Base-by-base conservation (phyloP, 2,113 vertebrate species). In the Globicephala melas region DNA sequence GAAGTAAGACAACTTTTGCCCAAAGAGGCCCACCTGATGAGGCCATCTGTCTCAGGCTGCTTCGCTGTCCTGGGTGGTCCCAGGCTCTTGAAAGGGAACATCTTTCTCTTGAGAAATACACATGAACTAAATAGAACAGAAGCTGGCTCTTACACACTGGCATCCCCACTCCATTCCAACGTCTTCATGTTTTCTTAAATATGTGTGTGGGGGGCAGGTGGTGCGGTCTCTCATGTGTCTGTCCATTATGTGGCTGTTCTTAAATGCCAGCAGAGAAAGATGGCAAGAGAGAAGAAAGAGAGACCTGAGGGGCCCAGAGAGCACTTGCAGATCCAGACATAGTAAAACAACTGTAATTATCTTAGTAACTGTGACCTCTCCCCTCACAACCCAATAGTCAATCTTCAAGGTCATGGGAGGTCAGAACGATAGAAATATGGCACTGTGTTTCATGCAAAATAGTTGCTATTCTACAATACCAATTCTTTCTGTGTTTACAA, bases 61-160 rank as follows among this genome's bases (percentile, higher is more conserved):
- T 92, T 50, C 81, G 18, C 63, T 97, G 44, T 82, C 77, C 73
- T 98, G 97, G 97, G 97, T 98, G 97, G 98, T 98, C 97, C 96
- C 44, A 92, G 82, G 4, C 47, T 71, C 20, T 73, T 89, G 70
- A 97, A 98, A 98, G 26, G 60, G 93, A 96, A 79, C 50, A 41
- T 97, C 87, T 89, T 97, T 98, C 87, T 97, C 44, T 79, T 92
- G 85, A 97, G 91, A 96, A 97, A 96, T 74, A 85, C 80, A 81
- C 20, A 71, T 0, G 25, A 93, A 80, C 33, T 97, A 81, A 95
- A 73, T 11, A 67, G 92, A 98, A n/a, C 80, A 80, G 70, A 77
- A 74, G 26, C 26, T 97, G 82, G 44, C 79, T 95, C 83, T 91
- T 50, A 44, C 11, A 67, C 41, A 20, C 28, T 14, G n/a, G 47